Evolutionary conservation across 2,888 invertebrate species (phyloP).

Genomic region (Mimachlamys varia): DNA sequence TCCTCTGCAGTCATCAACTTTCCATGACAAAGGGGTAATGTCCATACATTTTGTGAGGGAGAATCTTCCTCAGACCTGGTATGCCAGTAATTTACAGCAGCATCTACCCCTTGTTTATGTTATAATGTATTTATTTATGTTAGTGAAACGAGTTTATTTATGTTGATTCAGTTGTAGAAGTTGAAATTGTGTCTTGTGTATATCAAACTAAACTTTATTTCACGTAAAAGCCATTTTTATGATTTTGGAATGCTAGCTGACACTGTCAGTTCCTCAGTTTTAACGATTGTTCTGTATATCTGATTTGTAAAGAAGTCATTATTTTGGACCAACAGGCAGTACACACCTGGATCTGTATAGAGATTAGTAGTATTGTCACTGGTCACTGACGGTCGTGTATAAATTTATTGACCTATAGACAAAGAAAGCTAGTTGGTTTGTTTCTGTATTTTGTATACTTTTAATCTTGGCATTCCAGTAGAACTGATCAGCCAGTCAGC

Average conservation of each 20-base stretch:
- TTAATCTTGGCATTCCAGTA: conserved; percentile 14
- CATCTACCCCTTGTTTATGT: not conserved
- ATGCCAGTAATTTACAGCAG: not conserved
- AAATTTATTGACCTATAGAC: not conserved
- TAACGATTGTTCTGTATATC: not conserved
- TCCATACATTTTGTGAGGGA: too few relatives aligned
- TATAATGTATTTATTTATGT: conserved; percentile 17
- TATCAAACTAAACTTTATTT: not conserved
- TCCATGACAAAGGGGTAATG: too few relatives aligned
- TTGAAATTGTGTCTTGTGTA: not conserved
- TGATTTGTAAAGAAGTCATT: not conserved
- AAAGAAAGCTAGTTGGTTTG: too few relatives aligned
- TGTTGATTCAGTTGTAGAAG: not conserved
- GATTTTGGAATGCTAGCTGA: conserved; percentile 8
- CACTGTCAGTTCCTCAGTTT: not conserved
- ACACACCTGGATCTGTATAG: not conserved
- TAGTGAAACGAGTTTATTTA: not conserved
- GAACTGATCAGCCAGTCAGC: not conserved
- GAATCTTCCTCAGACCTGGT: too few relatives aligned
- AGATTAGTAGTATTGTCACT: not conserved
- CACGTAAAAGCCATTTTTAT: not conserved
- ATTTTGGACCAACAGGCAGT: not conserved
- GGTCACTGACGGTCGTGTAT: too few relatives aligned
- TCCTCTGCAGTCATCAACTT: too few relatives aligned
- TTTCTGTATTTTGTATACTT: not conserved